Base-by-base conservation (phyloP, 1,140 invertebrate species). In the Eciton burchellii region DNA sequence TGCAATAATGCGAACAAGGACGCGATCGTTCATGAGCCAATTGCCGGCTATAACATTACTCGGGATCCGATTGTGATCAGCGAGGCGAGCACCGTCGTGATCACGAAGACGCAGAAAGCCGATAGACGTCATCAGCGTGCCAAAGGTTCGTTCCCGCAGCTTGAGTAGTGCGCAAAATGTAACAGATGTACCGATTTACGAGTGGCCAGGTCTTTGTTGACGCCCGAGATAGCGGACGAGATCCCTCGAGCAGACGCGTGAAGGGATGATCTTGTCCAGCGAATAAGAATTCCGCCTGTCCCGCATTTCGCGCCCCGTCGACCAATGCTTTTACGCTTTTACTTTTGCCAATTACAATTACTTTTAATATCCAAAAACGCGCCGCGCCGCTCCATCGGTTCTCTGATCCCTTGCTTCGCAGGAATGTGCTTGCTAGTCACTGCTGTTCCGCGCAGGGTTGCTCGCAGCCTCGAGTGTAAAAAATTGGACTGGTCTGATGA, bases 61-160 rank as follows among this genome's bases (percentile, higher is more conserved):
- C 11, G 84, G 24, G 63, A 89, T 77, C 88, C 91, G 29, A 86
- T 84, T 35, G 79, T 68, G 21, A 68, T 68, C 74, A 70, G 88
- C 82, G 88, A 91, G 74, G 35, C 60, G 84, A 85, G 90, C 19
- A 88, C 85, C 63, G 87, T 91, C 62, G 82, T 89, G 60, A 84
- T 90, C 71, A 84, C 84, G 1, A 86, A 92, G 9, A 70, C 88
- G 29, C 82, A 88, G 62, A 77, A 70, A 77, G 52, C 62, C 41
- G 83, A 87, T 47, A 81, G 74, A 59, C 72, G 56, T 81, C 87
- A 54, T 16, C 84, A 83, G 49, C 84, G 81, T 5, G 56, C 72
- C 83, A 89, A 83, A 91, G 89, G 90, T 91, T 91, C 77, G 89
- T 89, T 59, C 26, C 29, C 35, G 43, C 35, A 35, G 35, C 35